Conservation (phyloP, 2,113 vertebrate genomes). For the Cheilinus undulatus region DNA sequence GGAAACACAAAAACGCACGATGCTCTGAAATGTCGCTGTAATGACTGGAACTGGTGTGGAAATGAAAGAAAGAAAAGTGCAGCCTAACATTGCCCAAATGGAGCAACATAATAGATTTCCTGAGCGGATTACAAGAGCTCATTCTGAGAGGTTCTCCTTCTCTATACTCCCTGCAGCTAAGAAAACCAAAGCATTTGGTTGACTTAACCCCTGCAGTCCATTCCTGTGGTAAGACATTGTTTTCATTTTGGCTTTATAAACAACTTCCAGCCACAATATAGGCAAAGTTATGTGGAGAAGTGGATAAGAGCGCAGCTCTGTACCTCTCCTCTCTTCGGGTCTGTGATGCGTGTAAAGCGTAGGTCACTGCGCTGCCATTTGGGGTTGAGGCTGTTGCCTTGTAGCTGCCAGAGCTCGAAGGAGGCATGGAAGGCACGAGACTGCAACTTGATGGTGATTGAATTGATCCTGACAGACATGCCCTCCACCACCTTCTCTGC, state of each 20-base stretch:
- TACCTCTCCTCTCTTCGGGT: constrained; percentile 96
- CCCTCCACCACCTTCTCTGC: constrained; percentile 99
- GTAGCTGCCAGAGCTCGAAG: constrained; percentile 97
- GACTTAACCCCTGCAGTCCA: no score
- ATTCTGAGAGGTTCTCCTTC: not conserved
- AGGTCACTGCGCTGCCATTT: constrained; percentile 95
- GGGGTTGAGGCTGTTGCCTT: constrained; percentile 97
- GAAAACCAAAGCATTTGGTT: not conserved
- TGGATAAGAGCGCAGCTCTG: not conserved
- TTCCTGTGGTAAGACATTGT: no score
- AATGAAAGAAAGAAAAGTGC: no score
- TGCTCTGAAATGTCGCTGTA: not conserved
- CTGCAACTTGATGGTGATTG: constrained; percentile 97
- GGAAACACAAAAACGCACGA: constrained; percentile 3
- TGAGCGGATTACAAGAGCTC: not conserved
- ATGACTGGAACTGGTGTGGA: not conserved
- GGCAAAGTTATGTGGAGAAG: no score
- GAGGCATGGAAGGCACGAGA: constrained; percentile 96
- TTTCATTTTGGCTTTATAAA: not conserved
- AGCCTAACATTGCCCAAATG: no score
- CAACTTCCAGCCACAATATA: no score
- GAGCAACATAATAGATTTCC: no score
- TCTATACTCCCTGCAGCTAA: not conserved
- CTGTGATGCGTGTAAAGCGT: constrained; percentile 92
- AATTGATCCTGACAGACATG: constrained; percentile 97